Evolutionary conservation across 1,140 invertebrate genomes (phyloP).

Genomic region (Drosophila lacteicornis): DNA sequence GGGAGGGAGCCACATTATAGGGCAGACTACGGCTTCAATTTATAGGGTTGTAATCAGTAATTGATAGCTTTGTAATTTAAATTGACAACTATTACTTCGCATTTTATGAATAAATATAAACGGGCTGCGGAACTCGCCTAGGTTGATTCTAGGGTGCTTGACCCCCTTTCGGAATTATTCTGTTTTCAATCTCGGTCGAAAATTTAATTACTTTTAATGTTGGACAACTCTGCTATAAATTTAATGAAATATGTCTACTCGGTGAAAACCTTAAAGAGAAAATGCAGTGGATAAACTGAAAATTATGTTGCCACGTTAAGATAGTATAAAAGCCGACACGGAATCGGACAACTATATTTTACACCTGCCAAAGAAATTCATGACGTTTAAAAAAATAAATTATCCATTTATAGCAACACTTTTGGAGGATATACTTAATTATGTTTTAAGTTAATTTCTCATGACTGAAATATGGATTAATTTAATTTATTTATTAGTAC

Average conservation of each 20-base stretch:
- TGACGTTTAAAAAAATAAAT: not conserved
- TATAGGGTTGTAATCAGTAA: not conserved
- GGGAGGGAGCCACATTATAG: constrained; percentile 1
- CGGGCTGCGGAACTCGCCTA: too few relatives aligned
- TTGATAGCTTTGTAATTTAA: constrained; percentile 2
- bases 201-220: too few relatives aligned
- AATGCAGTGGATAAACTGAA: not conserved
- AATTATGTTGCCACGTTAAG: not conserved
- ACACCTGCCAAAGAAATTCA: too few relatives aligned
- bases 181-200: not conserved
- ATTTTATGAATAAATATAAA: too few relatives aligned
- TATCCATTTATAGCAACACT: not conserved
- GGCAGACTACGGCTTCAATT: not conserved
- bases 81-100: not conserved
- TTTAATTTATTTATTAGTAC: too few relatives aligned
- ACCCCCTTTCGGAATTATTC: too few relatives aligned
- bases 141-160: too few relatives aligned
- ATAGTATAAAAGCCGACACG: too few relatives aligned
- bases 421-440: not conserved
- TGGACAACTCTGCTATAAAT: not conserved
- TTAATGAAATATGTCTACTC: not conserved
- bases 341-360: not conserved
- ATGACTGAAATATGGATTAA: too few relatives aligned
- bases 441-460: too few relatives aligned
- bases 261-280: not conserved